A percentile compares a stretch with the other conserved stretches of the same genome.
phyloP scores from a whole-genome alignment of 2,888 invertebrate species.

The Scaeva pyrastri region DNA sequence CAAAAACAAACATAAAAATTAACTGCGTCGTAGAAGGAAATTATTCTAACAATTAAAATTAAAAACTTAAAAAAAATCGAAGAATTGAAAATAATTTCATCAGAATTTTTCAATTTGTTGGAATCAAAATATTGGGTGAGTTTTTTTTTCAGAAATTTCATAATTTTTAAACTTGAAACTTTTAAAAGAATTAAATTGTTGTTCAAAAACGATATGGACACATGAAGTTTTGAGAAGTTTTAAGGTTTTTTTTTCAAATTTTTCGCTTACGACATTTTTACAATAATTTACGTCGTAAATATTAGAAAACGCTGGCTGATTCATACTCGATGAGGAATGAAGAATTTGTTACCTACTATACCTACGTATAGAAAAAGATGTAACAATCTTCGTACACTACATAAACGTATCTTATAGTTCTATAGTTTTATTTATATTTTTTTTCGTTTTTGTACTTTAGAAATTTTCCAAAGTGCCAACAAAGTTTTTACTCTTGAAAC shows the following conservation, averaged over 20 bases:
- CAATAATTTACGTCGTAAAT: constrained; percentile 69
- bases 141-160: background rate
- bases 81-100: background rate
- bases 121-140: background rate
- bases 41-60: no score
- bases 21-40: constrained; percentile 68
- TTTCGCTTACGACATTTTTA: no score
- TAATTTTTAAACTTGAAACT: background rate
- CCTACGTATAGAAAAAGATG: background rate
- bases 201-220: no score
- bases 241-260: background rate
- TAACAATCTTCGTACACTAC: background rate
- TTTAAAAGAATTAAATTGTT: background rate
- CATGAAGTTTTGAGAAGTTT: background rate
- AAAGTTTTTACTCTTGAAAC: background rate
- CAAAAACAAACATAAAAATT: constrained; percentile 7
- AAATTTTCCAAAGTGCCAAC: background rate
- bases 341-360: background rate
- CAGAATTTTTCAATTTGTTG: no score
- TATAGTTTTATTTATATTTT: background rate
- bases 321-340: constrained; percentile 36
- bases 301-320: constrained; percentile 46
- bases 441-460: background rate
- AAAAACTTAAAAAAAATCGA: constrained; percentile 18
- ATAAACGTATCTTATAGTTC: background rate